Evolutionary conservation across 2,113 vertebrate species (phyloP).

Genomic region (Opisthocomus hoazin): DNA sequence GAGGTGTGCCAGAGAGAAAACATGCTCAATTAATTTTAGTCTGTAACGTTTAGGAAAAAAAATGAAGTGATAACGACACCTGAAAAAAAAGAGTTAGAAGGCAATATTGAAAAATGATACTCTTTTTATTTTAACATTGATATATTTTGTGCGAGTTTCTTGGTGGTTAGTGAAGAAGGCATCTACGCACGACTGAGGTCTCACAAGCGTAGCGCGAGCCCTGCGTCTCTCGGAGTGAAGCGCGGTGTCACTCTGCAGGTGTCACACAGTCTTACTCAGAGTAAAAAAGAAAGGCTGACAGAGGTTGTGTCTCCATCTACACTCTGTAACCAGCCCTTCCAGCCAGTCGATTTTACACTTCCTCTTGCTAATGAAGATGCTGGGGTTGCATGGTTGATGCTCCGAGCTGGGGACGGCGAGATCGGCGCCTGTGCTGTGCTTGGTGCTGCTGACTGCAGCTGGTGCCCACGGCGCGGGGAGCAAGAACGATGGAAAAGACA

Average conservation of each 20-base stretch:
- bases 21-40: neutral
- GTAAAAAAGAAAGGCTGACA: slow-evolving; percentile 60
- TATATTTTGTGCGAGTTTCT: neutral
- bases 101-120: neutral
- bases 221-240: slow-evolving; percentile 2
- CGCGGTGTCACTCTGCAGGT: slow-evolving; percentile 60
- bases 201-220: slow-evolving; percentile 13
- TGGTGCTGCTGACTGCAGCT: slow-evolving; percentile 55
- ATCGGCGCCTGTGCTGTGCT: slow-evolving; percentile 22
- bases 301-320: slow-evolving; percentile 38
- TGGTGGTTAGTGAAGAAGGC: neutral
- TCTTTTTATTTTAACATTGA: neutral
- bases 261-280: slow-evolving; percentile 70
- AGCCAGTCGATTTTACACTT: slow-evolving; percentile 65
- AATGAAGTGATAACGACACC: neutral
- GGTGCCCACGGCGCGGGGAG: slow-evolving; percentile 37
- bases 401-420: slow-evolving; percentile 54
- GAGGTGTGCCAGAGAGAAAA: neutral
- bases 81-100: neutral
- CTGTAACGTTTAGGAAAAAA: neutral
- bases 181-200: slow-evolving; percentile 11
- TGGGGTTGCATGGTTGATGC: slow-evolving; percentile 35
- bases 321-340: slow-evolving; percentile 62
- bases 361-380: slow-evolving; percentile 56
- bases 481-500: slow-evolving; percentile 15